Conservation (phyloP, 1,140 invertebrate genomes). For the Drosophila equinoxialis region DNA sequence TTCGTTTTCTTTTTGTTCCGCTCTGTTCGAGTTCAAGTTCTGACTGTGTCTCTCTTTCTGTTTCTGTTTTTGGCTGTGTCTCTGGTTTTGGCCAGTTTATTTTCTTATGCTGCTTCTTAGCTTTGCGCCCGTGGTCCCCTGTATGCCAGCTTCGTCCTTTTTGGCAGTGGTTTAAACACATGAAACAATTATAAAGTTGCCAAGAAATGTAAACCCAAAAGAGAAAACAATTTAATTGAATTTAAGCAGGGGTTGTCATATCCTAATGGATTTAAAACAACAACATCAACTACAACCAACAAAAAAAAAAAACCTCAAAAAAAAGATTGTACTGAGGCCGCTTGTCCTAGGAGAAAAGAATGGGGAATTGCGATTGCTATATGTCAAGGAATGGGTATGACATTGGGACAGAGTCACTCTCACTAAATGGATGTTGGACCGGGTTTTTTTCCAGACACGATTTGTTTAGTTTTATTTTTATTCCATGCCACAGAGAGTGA, state of each 20-base stretch:
- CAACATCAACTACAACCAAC: constrained; percentile 45
- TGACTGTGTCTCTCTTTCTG: constrained; percentile 12
- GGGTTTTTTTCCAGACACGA: neutral
- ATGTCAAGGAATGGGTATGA: constrained; percentile 6
- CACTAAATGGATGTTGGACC: constrained; percentile 10
- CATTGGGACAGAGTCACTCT: constrained; percentile 9
- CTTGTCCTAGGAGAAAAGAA: constrained; percentile 8
- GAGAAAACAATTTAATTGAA: constrained; percentile 81
- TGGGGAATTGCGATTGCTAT: constrained; percentile 4
- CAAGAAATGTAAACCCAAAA: constrained; percentile 78
- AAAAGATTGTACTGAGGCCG: constrained; percentile 30
- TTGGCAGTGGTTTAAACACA: constrained; percentile 74
- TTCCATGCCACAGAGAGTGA: neutral
- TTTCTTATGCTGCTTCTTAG: constrained; percentile 76
- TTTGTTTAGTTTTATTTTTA: no score
- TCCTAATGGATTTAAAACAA: constrained; percentile 80
- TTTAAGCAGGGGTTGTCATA: constrained; percentile 81
- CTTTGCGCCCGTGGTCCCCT: constrained; percentile 59
- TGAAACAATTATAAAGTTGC: constrained; percentile 81
- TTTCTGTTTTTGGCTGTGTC: constrained; percentile 4
- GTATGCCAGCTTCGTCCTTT: constrained; percentile 32
- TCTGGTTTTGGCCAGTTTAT: constrained; percentile 65
- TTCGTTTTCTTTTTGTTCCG: constrained; percentile 38
- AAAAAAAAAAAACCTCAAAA: constrained; percentile 20
- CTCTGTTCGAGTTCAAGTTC: constrained; percentile 6